Conservation (phyloP, 2,113 vertebrate genomes). For the Oreotrochilus melanogaster region DNA sequence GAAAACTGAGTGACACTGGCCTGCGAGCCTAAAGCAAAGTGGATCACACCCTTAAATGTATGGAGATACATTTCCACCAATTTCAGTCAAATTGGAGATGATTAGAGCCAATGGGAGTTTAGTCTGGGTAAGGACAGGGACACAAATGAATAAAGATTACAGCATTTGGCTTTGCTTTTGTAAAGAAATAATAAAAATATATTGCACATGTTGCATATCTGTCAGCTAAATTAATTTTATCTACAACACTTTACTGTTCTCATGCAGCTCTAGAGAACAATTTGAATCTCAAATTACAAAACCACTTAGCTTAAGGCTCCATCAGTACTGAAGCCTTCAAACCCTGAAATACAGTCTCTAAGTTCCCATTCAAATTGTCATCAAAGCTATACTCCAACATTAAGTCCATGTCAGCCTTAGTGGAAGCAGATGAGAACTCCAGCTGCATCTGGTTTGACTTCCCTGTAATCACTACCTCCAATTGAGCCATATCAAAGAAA, state of each 20-base stretch:
- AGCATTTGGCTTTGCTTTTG: constrained; percentile 32
- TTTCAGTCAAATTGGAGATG: background rate
- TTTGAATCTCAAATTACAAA: constrained; percentile 65
- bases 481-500: constrained; percentile 42
- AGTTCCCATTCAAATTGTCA: constrained; percentile 69
- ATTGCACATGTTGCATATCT: constrained; percentile 36
- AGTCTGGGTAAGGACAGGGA: background rate
- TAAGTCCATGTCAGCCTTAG: constrained; percentile 57
- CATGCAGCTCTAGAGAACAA: constrained; percentile 53
- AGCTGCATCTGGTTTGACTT: constrained; percentile 56
- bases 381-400: constrained; percentile 57
- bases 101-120: background rate
- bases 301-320: constrained; percentile 32
- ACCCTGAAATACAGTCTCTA: constrained; percentile 44
- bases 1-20: background rate
- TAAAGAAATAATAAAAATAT: constrained; percentile 60
- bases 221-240: constrained; percentile 61
- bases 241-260: constrained; percentile 26
- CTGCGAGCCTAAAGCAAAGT: background rate
- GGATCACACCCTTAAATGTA: background rate
- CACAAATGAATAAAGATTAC: constrained; percentile 37
- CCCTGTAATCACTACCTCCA: constrained; percentile 25
- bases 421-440: constrained; percentile 63
- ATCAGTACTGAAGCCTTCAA: constrained; percentile 31
- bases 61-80: background rate